A percentile compares a stretch with the other conserved stretches of the same genome.
Evolutionary conservation across 2,797 vertebrate species (phyloP).

Genomic region (Chloroceryle inda): DNA sequence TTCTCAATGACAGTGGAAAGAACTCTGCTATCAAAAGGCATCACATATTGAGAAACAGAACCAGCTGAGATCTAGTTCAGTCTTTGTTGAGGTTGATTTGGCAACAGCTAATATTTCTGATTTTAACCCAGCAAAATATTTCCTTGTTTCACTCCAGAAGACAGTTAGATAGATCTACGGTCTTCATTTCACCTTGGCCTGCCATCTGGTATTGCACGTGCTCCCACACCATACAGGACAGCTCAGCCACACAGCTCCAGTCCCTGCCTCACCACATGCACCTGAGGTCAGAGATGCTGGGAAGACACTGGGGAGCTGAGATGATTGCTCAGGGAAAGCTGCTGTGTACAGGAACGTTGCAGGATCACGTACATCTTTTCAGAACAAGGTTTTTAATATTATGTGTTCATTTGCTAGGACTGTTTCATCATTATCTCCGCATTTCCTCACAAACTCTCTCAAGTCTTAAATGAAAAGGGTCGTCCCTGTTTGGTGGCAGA

Average conservation of each 20-base stretch:
- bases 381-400: background rate
- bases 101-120: background rate
- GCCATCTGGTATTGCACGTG: rapidly evolving
- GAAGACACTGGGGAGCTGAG: background rate
- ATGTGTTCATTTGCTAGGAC: background rate
- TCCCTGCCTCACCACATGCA: background rate
- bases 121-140: background rate
- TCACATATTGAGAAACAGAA: background rate
- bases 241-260: background rate
- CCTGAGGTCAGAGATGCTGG: background rate
- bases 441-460: background rate
- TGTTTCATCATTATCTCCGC: background rate
- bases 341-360: background rate
- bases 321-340: background rate
- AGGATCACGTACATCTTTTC: background rate
- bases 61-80: background rate
- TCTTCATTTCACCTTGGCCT: background rate
- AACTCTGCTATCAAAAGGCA: background rate
- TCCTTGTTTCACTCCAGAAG: background rate
- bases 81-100: background rate
- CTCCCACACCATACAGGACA: background rate
- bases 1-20: background rate
- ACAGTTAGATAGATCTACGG: background rate
- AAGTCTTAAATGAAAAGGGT: background rate
- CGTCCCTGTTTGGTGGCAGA: background rate